These are phyloP conservation scores for Oryctolagus cuniculus DNA, from an alignment of 2,113 vertebrate genomes.

Conservation along the genomic window mOryCun1.1 NC_091432.1:159818501-159819000, in stretches of 20 bases:
- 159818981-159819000: not conserved
- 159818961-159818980: not conserved
- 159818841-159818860: not conserved
- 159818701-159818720: not conserved
- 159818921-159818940: not conserved
- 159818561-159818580: not conserved
- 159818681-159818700: constrained; percentile 18
- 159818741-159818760: not conserved
- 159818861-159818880: constrained; percentile 3
- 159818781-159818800: not conserved
- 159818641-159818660: constrained; percentile 17
- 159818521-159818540: constrained; percentile 36
- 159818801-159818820: constrained; percentile 1
- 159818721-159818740: not conserved
- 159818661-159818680: not conserved
- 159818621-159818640: not conserved
- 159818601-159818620: not conserved
- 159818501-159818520: constrained; percentile 2
- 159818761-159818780: constrained; percentile 26
- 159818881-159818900: constrained; percentile 1
- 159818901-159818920: not conserved
- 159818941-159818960: not conserved
- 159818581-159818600: not conserved
- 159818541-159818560: not conserved
- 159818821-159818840: not conserved